Evolutionary conservation across 2,797 vertebrate species (phyloP), one percentile per base, ranked within the genome.

Genomic region (Atherinosoma microstoma): DNA sequence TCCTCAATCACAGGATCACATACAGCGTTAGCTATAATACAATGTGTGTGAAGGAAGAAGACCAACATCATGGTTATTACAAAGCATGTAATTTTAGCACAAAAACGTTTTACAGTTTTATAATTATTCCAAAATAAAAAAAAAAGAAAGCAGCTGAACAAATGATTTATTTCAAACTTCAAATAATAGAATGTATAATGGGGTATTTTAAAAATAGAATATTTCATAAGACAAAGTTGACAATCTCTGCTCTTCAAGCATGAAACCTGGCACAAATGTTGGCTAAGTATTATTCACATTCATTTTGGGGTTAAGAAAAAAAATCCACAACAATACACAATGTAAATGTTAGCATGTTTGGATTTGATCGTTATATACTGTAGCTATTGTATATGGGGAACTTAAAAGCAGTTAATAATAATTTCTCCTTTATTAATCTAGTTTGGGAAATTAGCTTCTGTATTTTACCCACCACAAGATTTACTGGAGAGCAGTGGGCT

Each of bases 1-100:
- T 99, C 98, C 76, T 99, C 98, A 64, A 99, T 98, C 92, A 99
- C 98, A 0, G 98, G 97, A 84, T 99, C 98, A 0, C 97, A 98
- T 27, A 95, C 92, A 2, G 96, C 56, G 77, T 94, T 92, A 13
- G 95, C 96, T 97, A 73, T 0, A 74, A 36, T 1, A 12, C 3
- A 42, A 47, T 8, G 2, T 22, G 47, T n/a, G n/a, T 27, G 64
- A 15, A 63, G 15, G 27, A 56, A 49, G 42, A 62, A 73, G 12
- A 72, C 0, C 16, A 63, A 67, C 56, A 36, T 40, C 4, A 22
- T 12, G 2, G 20, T 80, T 70, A 83, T 32, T 61, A 59, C 6
- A 29, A 40, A 30, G 20, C 22, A 20, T 45, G 18, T 51, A 12
- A 61, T 20, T 6, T 9, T 4, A 36, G 18, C 18, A 20, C 42